phyloP scores from a whole-genome alignment of 2,113 vertebrate species.

The Maccullochella peelii region DNA sequence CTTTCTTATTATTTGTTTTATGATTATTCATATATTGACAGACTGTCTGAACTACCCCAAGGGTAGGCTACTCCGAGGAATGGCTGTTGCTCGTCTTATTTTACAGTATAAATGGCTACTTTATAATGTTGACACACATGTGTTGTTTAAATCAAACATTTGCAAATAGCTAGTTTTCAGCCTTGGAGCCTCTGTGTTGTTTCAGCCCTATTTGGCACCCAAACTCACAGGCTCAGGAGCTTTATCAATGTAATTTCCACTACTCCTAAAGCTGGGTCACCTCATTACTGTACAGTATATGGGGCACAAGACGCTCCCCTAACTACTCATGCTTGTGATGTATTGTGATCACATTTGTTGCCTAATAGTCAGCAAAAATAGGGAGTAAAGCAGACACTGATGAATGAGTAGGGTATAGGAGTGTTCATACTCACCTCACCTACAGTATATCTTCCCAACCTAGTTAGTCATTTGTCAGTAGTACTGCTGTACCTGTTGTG shows the following conservation, averaged over 20 bases:
- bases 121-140: neutral
- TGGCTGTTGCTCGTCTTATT: neutral
- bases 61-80: no score
- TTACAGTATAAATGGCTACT: neutral
- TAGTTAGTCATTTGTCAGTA: constrained; percentile 40
- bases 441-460: constrained; percentile 41
- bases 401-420: constrained; percentile 59
- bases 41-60: neutral
- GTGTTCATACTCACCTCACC: constrained; percentile 48
- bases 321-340: constrained; percentile 60
- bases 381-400: constrained; percentile 69
- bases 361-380: constrained; percentile 76
- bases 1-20: neutral
- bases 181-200: neutral
- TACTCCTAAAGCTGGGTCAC: constrained; percentile 59
- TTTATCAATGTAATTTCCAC: constrained; percentile 31
- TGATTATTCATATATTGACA: neutral
- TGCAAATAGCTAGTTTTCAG: neutral
- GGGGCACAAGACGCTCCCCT: constrained; percentile 40
- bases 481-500: neutral
- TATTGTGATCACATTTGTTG: constrained; percentile 70
- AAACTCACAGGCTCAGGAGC: neutral
- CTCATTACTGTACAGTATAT: constrained; percentile 66
- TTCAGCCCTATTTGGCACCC: neutral
- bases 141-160: neutral